These are phyloP conservation scores for Leucophenga montana DNA, from an alignment of 2,888 invertebrate species.

Conservation along the genomic window DNA sequence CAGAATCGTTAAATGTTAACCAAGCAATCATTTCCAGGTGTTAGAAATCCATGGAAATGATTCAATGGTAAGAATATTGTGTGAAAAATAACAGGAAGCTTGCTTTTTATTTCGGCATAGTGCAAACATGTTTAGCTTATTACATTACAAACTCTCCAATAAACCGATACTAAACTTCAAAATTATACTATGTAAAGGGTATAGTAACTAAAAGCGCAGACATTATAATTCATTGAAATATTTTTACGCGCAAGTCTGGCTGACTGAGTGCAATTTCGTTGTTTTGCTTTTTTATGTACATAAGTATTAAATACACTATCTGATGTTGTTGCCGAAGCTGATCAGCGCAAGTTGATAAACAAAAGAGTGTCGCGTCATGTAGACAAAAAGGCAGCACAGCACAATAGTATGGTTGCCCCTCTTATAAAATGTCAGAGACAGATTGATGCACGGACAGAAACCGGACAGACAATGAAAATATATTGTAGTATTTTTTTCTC, in stretches of 20 bases:
- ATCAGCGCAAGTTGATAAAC: conserved; percentile 17
- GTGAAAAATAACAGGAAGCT: too few species aligned
- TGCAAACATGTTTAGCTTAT: too few species aligned
- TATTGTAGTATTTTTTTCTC: background rate
- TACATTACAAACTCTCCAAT: too few species aligned
- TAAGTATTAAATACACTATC: background rate
- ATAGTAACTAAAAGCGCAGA: background rate
- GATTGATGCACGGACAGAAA: conserved; percentile 53
- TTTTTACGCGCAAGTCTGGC: background rate
- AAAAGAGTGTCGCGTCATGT: conserved; percentile 13
- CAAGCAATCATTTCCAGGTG: too few species aligned
- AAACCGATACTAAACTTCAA: too few species aligned
- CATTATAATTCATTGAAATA: conserved; percentile 18
- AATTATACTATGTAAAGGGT: too few species aligned
- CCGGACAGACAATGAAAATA: background rate
- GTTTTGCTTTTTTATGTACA: background rate
- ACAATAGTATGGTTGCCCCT: conserved; percentile 49
- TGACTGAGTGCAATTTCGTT: background rate
- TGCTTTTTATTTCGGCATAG: too few species aligned
- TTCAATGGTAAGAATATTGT: too few species aligned
- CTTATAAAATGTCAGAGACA: conserved; percentile 49
- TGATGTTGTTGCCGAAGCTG: conserved; percentile 1
- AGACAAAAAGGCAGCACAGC: background rate
- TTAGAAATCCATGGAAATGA: too few species aligned
- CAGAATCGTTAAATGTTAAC: too few species aligned